A percentile compares a stretch with the other conserved stretches of the same genome.
Evolutionary conservation across 2,797 vertebrate species (phyloP).

Genomic region (Neostethus bicornis): DNA sequence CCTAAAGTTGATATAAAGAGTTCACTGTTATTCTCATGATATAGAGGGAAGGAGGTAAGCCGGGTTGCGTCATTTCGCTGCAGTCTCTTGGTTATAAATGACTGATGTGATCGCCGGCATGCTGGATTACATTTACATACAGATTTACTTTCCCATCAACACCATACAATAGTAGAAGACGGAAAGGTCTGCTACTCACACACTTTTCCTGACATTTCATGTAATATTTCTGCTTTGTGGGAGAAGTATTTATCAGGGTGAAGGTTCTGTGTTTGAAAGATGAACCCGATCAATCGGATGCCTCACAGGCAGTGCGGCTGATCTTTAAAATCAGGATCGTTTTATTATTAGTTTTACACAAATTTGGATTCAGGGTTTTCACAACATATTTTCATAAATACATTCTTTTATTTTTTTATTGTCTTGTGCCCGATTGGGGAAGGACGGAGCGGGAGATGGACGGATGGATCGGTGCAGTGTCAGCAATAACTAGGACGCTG

Average conservation of each 20-base stretch:
- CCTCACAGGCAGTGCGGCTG: no score
- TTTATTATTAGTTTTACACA: slow-evolving; percentile 33
- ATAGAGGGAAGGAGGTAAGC: slow-evolving; percentile 34
- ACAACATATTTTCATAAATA: no score
- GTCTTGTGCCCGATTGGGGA: no score
- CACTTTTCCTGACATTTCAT: slow-evolving; percentile 57
- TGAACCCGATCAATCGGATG: slow-evolving; percentile 7
- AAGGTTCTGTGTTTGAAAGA: slow-evolving; percentile 32
- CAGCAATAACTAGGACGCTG: no score
- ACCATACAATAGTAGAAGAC: slow-evolving; percentile 66
- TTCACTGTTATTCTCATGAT: slow-evolving; percentile 65
- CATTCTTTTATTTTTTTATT: no score
- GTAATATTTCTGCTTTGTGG: slow-evolving; percentile 59
- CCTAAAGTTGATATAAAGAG: slow-evolving; percentile 55
- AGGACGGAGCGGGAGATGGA: no score
- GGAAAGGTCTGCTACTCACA: slow-evolving; percentile 58
- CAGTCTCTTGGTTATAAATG: slow-evolving; percentile 65
- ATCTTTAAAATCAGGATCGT: no score
- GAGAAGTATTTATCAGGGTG: slow-evolving; percentile 42
- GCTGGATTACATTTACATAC: slow-evolving; percentile 79
- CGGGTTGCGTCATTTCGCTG: slow-evolving; percentile 58
- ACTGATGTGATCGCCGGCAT: slow-evolving; percentile 71
- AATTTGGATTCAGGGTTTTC: slow-evolving; percentile 18
- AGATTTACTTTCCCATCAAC: slow-evolving; percentile 76
- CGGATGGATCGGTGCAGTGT: no score